These are phyloP conservation scores for Trachymyrmex septentrionalis DNA, from an alignment of 1,140 invertebrate species.

Conservation along the genomic window DNA sequence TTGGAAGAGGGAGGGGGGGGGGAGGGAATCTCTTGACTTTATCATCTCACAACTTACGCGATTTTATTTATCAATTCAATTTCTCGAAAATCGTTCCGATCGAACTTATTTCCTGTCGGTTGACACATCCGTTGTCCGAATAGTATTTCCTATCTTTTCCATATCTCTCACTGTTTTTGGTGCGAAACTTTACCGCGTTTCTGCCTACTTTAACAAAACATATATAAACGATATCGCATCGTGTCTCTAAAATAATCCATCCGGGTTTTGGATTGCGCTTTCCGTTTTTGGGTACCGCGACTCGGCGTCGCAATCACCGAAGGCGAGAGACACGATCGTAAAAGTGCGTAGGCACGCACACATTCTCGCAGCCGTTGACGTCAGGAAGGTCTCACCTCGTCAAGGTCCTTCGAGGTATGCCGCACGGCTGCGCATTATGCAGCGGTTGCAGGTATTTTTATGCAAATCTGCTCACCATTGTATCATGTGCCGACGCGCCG, in stretches of 20 bases:
- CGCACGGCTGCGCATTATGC: conserved; percentile 68
- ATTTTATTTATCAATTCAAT: not conserved
- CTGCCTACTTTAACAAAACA: not conserved
- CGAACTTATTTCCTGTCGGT: not conserved
- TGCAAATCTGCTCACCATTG: conserved; percentile 80
- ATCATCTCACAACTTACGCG: too few species aligned
- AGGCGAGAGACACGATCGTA: conserved; percentile 35
- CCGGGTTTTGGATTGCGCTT: not conserved
- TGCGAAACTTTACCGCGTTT: conserved; percentile 4
- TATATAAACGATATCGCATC: not conserved
- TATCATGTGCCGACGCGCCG: conserved; percentile 62
- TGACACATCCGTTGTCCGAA: not conserved
- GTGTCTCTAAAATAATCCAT: not conserved
- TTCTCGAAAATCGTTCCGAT: not conserved
- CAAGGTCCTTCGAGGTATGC: conserved; percentile 73
- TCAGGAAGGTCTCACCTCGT: conserved; percentile 73
- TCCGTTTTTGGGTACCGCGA: conserved; percentile 40
- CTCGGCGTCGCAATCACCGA: not conserved
- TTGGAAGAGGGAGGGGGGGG: not conserved
- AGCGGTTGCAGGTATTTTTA: conserved; percentile 77
- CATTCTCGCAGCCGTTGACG: conserved; percentile 71
- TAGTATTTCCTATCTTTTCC: not conserved
- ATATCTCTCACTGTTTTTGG: not conserved
- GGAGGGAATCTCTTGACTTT: not conserved
- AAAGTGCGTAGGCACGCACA: conserved; percentile 65